These are phyloP conservation scores for Caenorhabditis inopinata DNA, from an alignment of 1,140 invertebrate genomes.

Conservation along the genomic window DNA sequence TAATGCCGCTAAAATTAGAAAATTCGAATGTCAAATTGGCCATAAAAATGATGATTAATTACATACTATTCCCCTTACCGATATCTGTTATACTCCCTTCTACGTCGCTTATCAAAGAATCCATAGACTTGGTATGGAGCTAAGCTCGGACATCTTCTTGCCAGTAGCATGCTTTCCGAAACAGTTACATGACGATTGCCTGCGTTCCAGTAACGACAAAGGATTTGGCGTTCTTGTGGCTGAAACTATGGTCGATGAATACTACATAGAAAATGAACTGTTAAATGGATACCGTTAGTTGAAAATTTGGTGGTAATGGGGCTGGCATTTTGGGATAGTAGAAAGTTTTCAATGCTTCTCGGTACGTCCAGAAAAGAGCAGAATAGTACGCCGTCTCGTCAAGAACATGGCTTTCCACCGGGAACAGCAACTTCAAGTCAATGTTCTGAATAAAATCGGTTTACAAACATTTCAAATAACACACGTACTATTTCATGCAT, in stretches of 20 bases:
- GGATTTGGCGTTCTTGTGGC: neutral
- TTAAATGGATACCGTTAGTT: neutral
- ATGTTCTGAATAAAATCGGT: constrained; percentile 14
- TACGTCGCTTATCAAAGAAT: neutral
- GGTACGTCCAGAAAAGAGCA: neutral
- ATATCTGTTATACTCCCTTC: neutral
- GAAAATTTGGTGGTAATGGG: neutral
- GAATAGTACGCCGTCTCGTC: neutral
- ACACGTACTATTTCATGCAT: constrained; percentile 18
- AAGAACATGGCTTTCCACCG: neutral
- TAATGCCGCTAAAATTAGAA: neutral
- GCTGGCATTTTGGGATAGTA: constrained; percentile 6
- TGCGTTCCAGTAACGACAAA: neutral
- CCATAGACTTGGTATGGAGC: neutral
- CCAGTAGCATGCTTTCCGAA: neutral
- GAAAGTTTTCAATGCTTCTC: neutral
- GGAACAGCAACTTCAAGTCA: neutral
- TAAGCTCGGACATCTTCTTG: neutral
- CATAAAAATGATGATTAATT: no score
- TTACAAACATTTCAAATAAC: no score
- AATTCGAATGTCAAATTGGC: neutral
- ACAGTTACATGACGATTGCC: neutral
- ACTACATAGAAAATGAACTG: no score
- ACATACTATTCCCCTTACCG: no score
- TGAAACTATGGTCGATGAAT: neutral